These are phyloP conservation scores for Noctilio leporinus DNA, from an alignment of 2,113 vertebrate species.

Conservation along the genomic window DNA sequence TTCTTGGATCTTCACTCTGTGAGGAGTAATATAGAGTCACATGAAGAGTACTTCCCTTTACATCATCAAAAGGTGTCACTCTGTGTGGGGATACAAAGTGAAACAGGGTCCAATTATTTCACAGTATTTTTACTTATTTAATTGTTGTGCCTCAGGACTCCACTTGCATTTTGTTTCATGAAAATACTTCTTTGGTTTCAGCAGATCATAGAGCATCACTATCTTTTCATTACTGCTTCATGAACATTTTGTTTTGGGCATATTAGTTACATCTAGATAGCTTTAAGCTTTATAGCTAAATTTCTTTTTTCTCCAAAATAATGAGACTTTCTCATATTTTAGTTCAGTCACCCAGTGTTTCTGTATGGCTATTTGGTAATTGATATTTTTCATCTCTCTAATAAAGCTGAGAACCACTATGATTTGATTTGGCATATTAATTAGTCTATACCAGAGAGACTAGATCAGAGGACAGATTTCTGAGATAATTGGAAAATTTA, in stretches of 20 bases:
- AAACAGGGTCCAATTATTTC: neutral
- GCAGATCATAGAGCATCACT: neutral
- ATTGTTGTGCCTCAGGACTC: neutral
- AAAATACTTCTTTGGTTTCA: slow-evolving; percentile 3
- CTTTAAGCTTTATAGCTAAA: neutral
- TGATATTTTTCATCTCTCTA: neutral
- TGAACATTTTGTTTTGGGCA: neutral
- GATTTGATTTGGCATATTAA: neutral
- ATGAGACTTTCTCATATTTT: neutral
- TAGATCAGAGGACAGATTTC: neutral
- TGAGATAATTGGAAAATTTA: neutral
- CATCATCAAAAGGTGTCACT: neutral
- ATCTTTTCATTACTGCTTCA: neutral
- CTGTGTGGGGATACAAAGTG: neutral
- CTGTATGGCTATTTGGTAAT: neutral
- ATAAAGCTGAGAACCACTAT: neutral
- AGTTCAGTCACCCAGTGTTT: neutral
- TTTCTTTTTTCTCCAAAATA: neutral
- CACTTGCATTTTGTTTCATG: neutral
- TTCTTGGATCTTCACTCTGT: no score
- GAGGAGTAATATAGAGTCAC: no score
- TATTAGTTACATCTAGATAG: neutral
- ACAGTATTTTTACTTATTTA: neutral
- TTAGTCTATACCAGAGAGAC: neutral
- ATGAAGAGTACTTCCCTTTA: no score